Evolutionary conservation across 2,797 vertebrate genomes (phyloP), one percentile per base, ranked within the genome.

Genomic region (Spondyliosoma cantharus): DNA sequence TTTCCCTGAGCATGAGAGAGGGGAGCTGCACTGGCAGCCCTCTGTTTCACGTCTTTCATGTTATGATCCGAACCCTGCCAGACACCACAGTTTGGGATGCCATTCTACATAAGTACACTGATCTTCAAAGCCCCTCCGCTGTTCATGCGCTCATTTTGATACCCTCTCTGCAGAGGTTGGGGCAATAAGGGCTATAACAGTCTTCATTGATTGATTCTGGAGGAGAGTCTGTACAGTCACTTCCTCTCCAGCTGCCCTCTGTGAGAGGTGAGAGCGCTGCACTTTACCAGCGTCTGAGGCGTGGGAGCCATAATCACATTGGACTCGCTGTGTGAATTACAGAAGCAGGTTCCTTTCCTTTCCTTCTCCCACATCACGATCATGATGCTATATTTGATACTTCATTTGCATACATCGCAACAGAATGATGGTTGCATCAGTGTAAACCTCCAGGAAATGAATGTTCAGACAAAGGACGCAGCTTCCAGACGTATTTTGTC

Each of bases 241-340:
- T 89, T 87, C 80, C 80, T 88, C 73, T 69, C 64, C 49, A 61
- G 72, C 75, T 27, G 43, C 49, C 68, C 64, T 69, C 42, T 70
- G 53, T 14, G 42, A 71, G 81, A 85, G 76, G 84, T 89, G 84
- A 67, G 73, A 84, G 60, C 7, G 17, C 3, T 60, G 70, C 78
- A 81, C 76, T 83, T 78, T 72, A 74, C 57, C 65, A 77, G 76
- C 48, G 76, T 64, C 85, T 73, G 82, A 86, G 84, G 78, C 29
- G 83, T 85, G 76, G 86, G 85, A 85, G 79, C 60, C 9, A 15
- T 88, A 89, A 93, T 90, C 88, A 81, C 92, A 89, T 92, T 90
- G 85, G 91, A 85, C 80, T 87, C 48, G 78, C 62, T 54, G 89
- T 86, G 90, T 80, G 82, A 90, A 88, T 86, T 79, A 75, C 76